These are phyloP conservation scores for Sapajus apella DNA, from an alignment of 2,113 vertebrate species.

Conservation along the genomic window DNA sequence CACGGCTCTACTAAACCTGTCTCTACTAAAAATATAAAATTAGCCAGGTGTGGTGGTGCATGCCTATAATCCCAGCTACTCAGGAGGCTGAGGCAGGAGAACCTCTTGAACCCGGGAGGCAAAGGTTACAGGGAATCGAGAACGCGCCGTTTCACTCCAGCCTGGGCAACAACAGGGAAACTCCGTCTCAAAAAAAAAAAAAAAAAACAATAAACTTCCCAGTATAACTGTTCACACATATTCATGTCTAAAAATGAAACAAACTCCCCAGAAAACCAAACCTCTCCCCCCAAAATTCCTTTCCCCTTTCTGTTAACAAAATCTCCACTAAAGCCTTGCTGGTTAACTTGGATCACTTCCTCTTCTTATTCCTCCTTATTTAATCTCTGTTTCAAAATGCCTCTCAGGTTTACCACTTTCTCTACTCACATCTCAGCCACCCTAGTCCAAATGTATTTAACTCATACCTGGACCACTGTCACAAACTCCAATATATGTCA, in stretches of 20 bases:
- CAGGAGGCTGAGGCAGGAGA: too few relatives aligned
- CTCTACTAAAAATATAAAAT: too few relatives aligned
- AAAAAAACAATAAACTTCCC: neutral
- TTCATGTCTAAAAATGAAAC: neutral
- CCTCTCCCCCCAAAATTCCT: neutral
- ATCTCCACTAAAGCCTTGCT: neutral
- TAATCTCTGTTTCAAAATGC: neutral
- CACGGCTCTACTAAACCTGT: too few relatives aligned
- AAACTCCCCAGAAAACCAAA: neutral
- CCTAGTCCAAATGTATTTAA: neutral
- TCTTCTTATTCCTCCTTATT: neutral
- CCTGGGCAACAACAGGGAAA: too few relatives aligned
- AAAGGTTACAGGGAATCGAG: too few relatives aligned
- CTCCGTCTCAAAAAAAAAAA: too few relatives aligned
- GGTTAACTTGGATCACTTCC: neutral
- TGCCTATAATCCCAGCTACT: too few relatives aligned
- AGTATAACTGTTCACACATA: neutral
- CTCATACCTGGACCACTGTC: neutral
- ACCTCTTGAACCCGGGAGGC: too few relatives aligned
- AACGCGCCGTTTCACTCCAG: too few relatives aligned
- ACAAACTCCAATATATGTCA: neutral
- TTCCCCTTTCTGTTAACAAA: neutral
- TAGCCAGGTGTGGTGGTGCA: too few relatives aligned
- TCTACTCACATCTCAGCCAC: neutral
- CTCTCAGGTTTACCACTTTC: neutral